Percentiles rank a stretch among this genome's conserved stretches.
These are phyloP conservation scores for Acleris cristana DNA, from an alignment of 2,888 invertebrate genomes.

Conservation along the genomic window DNA sequence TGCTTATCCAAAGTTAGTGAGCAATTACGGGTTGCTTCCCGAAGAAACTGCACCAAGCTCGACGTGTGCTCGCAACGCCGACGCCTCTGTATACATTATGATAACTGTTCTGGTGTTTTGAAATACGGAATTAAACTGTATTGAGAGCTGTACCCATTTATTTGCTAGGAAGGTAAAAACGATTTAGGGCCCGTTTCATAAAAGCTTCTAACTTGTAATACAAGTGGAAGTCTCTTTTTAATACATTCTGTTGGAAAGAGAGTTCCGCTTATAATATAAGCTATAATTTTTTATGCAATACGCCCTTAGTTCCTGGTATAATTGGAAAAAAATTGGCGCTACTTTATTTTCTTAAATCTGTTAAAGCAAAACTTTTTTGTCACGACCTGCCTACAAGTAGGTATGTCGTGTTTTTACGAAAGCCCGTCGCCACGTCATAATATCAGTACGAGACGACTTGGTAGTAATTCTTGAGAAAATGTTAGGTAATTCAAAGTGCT, in stretches of 20 bases:
- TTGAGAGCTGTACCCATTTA: too few species aligned
- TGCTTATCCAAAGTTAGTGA: slow-evolving; percentile 17
- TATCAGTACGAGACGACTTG: slow-evolving; percentile 17
- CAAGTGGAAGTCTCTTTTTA: too few species aligned
- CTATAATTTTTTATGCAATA: too few species aligned
- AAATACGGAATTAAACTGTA: too few species aligned
- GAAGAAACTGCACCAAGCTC: background rate
- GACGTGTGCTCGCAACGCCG: background rate
- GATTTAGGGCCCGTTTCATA: too few species aligned
- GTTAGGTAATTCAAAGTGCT: slow-evolving; percentile 37
- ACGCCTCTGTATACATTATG: background rate
- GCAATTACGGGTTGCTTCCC: slow-evolving; percentile 19
- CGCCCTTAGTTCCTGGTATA: too few species aligned
- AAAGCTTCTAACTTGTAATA: too few species aligned
- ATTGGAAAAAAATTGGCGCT: background rate
- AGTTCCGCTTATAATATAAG: too few species aligned
- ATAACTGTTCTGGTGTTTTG: too few species aligned
- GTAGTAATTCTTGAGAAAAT: slow-evolving; percentile 31
- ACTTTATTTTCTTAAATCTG: background rate
- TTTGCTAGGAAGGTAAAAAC: too few species aligned
- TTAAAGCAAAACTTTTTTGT: background rate
- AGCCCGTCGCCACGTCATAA: slow-evolving; percentile 15
- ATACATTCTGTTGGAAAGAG: too few species aligned
- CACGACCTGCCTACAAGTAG: background rate
- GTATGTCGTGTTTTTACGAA: slow-evolving; percentile 11